Evolutionary conservation across 2,888 invertebrate species (phyloP).

Genomic region (Tanypteryx hageni): DNA sequence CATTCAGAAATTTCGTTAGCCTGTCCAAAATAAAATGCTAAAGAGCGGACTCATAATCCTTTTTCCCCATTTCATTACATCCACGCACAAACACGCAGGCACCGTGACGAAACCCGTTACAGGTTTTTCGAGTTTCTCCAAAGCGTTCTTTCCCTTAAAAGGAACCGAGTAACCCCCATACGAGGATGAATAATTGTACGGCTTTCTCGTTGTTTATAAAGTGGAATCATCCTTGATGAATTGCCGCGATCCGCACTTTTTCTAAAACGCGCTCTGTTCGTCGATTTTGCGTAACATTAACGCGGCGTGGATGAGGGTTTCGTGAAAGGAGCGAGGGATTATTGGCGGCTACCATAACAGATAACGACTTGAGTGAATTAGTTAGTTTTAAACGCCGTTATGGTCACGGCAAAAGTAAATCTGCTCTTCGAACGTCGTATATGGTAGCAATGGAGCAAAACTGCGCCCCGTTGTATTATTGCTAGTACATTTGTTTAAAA

Average conservation of each 20-base stretch:
- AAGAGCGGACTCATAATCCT: neutral
- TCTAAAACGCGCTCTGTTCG: neutral
- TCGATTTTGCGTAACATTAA: constrained; percentile 1
- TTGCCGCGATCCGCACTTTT: constrained; percentile 1
- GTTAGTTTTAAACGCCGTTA: no score
- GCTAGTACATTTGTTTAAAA: no score
- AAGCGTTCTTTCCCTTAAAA: neutral
- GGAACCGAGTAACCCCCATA: neutral
- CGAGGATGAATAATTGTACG: constrained; percentile 11
- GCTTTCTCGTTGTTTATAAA: constrained; percentile 24
- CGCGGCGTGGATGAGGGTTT: neutral
- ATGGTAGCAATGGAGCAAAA: no score
- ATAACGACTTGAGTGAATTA: no score
- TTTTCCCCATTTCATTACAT: neutral
- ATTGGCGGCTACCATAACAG: neutral
- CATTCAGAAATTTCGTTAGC: neutral
- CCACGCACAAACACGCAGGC: neutral
- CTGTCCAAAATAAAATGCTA: constrained; percentile 4
- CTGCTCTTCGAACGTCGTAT: no score
- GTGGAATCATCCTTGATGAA: constrained; percentile 27
- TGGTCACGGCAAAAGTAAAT: no score
- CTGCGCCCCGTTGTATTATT: no score
- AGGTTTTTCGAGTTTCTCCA: constrained; percentile 1
- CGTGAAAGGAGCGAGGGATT: neutral
- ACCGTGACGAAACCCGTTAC: constrained; percentile 13